A percentile compares a stretch with the other conserved stretches of the same genome.
Conservation (phyloP, 2,888 invertebrate species). For the Caenorhabditis sp. region DNA sequence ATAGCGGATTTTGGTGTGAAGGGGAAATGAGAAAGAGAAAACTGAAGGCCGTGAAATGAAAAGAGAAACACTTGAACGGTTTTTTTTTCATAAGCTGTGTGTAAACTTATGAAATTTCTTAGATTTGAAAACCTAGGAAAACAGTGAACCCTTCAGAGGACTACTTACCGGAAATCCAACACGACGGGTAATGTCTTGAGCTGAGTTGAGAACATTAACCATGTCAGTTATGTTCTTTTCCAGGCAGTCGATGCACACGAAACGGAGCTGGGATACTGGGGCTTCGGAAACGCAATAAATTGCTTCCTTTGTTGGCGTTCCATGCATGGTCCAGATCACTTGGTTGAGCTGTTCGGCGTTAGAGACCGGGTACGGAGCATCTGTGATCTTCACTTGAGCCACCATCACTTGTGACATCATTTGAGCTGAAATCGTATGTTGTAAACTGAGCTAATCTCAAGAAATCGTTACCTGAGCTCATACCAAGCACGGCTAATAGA, state of each 20-base stretch:
- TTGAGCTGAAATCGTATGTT: slow-evolving; percentile 49
- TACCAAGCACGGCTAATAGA: slow-evolving; percentile 30
- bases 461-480: slow-evolving; percentile 37
- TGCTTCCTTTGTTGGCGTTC: slow-evolving; percentile 76
- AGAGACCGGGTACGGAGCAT: slow-evolving; percentile 80
- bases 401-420: slow-evolving; percentile 59
- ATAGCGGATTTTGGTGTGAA: slow-evolving; percentile 58
- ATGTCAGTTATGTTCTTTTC: slow-evolving; percentile 83
- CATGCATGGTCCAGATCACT: slow-evolving; percentile 81
- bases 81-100: slow-evolving; percentile 46
- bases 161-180: slow-evolving; percentile 82
- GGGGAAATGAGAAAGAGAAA: slow-evolving; percentile 44
- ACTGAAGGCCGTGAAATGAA: slow-evolving; percentile 53
- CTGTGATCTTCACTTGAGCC: slow-evolving; percentile 82
- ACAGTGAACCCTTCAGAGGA: not conserved
- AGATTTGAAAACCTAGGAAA: not conserved
- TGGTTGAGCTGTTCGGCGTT: slow-evolving; percentile 80
- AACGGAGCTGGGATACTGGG: slow-evolving; percentile 82
- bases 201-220: slow-evolving; percentile 80
- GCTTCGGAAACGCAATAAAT: slow-evolving; percentile 74
- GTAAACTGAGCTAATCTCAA: not conserved
- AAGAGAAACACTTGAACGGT: slow-evolving; percentile 59
- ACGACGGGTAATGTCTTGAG: slow-evolving; percentile 81
- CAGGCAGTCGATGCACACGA: slow-evolving; percentile 81
- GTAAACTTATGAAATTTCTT: not conserved